Percentiles rank a stretch among this genome's conserved stretches.
These are phyloP conservation scores for Agapostemon virescens DNA, from an alignment of 2,888 invertebrate species.

Conservation along the genomic window DNA sequence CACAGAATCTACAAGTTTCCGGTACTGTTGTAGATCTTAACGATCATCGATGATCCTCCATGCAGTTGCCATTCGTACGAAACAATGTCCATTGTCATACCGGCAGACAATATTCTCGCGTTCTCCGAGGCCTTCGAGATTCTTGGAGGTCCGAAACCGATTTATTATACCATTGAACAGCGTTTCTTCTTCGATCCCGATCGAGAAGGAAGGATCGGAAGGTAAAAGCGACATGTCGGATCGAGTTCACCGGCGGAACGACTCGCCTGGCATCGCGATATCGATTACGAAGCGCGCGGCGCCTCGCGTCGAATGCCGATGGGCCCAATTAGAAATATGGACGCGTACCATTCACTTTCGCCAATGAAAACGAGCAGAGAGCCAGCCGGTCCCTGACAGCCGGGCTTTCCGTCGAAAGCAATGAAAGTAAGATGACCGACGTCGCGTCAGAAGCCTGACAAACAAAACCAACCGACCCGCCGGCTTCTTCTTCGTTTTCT, in stretches of 20 bases:
- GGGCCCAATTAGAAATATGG: slow-evolving; percentile 73
- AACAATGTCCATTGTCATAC: too few species aligned
- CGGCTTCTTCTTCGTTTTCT: background rate
- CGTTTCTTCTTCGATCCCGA: background rate
- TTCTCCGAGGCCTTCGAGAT: too few species aligned
- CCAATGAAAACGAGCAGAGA: slow-evolving; percentile 75
- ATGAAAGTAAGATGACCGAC: slow-evolving; percentile 53
- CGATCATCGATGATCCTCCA: too few species aligned
- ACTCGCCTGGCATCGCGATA: slow-evolving; percentile 11
- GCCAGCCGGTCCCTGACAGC: slow-evolving; percentile 23
- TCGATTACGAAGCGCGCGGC: slow-evolving; percentile 50
- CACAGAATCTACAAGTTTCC: too few species aligned
- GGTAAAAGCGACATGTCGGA: slow-evolving; percentile 11
- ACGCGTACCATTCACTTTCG: slow-evolving; percentile 79
- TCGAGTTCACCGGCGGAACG: slow-evolving; percentile 2
- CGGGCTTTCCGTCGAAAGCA: slow-evolving; percentile 49
- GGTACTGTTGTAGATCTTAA: too few species aligned
- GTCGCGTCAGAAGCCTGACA: background rate
- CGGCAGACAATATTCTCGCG: too few species aligned
- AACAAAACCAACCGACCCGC: background rate
- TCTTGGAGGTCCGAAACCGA: too few species aligned
- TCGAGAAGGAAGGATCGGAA: background rate
- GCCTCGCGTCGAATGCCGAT: slow-evolving; percentile 45
- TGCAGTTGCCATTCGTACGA: too few species aligned
- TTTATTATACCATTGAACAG: too few species aligned